Evolutionary conservation across 2,113 vertebrate genomes (phyloP).

Genomic region (Periophthalmus modestus): DNA sequence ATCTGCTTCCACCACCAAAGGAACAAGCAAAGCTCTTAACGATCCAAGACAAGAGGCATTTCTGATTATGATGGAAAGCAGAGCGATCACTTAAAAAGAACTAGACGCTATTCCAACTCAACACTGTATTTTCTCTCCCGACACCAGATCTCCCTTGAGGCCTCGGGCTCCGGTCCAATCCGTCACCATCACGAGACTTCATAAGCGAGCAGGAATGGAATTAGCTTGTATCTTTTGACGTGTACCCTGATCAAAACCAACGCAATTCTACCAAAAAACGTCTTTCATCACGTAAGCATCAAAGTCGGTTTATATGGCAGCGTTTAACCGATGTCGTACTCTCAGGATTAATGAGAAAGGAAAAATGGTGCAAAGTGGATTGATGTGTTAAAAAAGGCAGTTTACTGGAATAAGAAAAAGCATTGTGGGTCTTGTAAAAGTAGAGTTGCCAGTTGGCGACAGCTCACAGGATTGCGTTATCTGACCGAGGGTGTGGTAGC

Average conservation of each 20-base stretch:
- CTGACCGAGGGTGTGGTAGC: constrained; percentile 49
- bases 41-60: constrained; percentile 17
- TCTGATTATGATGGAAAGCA: constrained; percentile 56
- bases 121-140: background rate
- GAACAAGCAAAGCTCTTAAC: background rate
- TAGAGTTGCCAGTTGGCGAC: constrained; percentile 66
- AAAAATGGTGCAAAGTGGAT: constrained; percentile 40
- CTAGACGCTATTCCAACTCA: constrained; percentile 8
- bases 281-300: constrained; percentile 40
- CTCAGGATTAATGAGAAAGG: constrained; percentile 62
- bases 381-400: constrained; percentile 56
- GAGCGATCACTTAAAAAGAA: constrained; percentile 16
- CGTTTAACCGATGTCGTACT: constrained; percentile 45
- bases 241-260: constrained; percentile 41
- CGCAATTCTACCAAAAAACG: constrained; percentile 48
- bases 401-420: constrained; percentile 51
- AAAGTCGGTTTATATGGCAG: constrained; percentile 41
- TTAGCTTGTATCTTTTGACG: constrained; percentile 30
- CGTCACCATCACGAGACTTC: constrained; percentile 13
- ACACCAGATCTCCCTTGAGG: background rate
- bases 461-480: constrained; percentile 57
- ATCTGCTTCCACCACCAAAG: background rate
- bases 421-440: constrained; percentile 70
- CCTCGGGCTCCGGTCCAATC: background rate
- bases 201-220: constrained; percentile 9